A percentile compares a stretch with the other conserved stretches of the same genome.
These are phyloP conservation scores for Alaudala cheleensis DNA, from an alignment of 2,113 vertebrate genomes.

Conservation along the genomic window DNA sequence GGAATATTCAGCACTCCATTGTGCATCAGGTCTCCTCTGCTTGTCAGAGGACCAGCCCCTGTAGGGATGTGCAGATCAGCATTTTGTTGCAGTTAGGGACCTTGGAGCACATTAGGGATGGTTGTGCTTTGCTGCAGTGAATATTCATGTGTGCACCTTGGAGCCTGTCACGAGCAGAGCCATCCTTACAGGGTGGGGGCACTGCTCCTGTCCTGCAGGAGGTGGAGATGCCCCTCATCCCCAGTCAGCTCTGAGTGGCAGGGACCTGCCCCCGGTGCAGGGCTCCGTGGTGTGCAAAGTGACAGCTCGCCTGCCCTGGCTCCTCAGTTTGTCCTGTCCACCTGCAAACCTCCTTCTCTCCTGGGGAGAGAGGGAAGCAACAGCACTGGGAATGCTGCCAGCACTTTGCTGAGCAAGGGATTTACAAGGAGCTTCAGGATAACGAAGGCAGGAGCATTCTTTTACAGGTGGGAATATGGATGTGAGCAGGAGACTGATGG, in stretches of 20 bases:
- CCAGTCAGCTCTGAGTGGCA: background rate
- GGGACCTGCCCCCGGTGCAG: accelerated
- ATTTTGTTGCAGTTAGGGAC: background rate
- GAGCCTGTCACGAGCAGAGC: background rate
- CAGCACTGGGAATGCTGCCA: background rate
- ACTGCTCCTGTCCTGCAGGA: background rate
- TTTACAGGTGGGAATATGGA: background rate
- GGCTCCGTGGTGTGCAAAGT: background rate
- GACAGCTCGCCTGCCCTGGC: background rate
- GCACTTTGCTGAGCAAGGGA: background rate
- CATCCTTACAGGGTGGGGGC: background rate
- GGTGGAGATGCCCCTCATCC: background rate
- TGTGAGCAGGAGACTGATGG: background rate
- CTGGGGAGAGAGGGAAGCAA: background rate
- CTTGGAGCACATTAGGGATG: background rate
- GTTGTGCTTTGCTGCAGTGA: background rate
- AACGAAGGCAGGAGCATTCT: background rate
- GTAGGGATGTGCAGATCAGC: background rate
- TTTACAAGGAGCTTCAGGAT: background rate
- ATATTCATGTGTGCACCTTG: accelerated
- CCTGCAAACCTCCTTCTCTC: background rate
- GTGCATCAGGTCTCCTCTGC: background rate
- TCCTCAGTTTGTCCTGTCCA: background rate
- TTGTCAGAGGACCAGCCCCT: background rate
- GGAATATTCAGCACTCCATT: background rate